These are phyloP conservation scores for Scaptomyza polygonia DNA, from an alignment of 2,888 invertebrate genomes.

Conservation along the genomic window DNA sequence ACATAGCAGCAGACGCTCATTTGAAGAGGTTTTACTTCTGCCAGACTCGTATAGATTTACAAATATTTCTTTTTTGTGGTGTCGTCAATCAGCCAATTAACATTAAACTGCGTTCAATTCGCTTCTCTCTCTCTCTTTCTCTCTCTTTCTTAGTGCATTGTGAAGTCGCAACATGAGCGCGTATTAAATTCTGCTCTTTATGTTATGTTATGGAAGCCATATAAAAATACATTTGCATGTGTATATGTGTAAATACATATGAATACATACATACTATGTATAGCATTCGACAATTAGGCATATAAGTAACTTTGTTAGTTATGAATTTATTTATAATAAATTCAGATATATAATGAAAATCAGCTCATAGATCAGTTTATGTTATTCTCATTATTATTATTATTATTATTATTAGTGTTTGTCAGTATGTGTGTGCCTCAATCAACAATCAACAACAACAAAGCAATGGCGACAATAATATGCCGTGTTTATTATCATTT, in stretches of 20 bases:
- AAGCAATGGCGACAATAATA: slow-evolving; percentile 14
- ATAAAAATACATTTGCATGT: slow-evolving; percentile 18
- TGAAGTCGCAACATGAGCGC: background rate
- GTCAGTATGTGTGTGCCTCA: slow-evolving; percentile 4
- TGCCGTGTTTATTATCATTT: slow-evolving; percentile 47
- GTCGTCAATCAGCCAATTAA: slow-evolving; percentile 64
- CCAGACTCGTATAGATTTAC: background rate
- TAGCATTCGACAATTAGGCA: slow-evolving; percentile 14
- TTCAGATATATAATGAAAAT: background rate
- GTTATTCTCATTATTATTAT: slow-evolving; percentile 7
- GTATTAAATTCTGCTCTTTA: background rate
- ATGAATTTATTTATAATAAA: slow-evolving; percentile 6
- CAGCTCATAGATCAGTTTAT: background rate
- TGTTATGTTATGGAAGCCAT: slow-evolving; percentile 42
- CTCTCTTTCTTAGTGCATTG: slow-evolving; percentile 10
- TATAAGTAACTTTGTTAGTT: background rate
- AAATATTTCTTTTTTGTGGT: slow-evolving; percentile 10
- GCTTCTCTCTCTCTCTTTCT: slow-evolving; percentile 7
- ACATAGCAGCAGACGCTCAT: slow-evolving; percentile 18
- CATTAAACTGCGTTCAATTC: slow-evolving; percentile 42
- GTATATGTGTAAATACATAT: background rate
- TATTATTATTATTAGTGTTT: background rate
- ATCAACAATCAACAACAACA: slow-evolving; percentile 41
- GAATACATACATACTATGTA: background rate
- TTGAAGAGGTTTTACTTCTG: slow-evolving; percentile 22